phyloP scores from a whole-genome alignment of 2,797 vertebrate genomes.

The Chloroceryle amazona region DNA sequence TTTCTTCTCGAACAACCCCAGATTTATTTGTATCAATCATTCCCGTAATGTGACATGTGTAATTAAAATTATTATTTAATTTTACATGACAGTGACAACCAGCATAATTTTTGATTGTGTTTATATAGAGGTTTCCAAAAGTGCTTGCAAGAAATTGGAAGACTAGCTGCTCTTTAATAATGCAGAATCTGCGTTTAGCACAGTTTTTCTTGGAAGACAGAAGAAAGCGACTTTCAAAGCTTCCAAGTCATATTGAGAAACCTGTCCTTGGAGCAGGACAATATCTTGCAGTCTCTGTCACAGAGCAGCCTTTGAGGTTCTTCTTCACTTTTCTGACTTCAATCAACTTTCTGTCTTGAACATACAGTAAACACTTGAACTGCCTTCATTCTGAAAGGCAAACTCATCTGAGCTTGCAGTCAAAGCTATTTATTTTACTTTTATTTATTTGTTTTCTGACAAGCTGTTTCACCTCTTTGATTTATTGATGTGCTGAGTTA shows the following conservation, averaged over 20 bases:
- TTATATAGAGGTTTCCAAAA: constrained; percentile 9
- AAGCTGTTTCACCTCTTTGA: background rate
- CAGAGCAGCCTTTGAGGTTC: background rate
- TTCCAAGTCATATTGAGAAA: background rate
- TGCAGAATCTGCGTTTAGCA: background rate
- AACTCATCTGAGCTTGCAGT: background rate
- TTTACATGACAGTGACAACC: background rate
- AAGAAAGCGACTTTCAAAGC: background rate
- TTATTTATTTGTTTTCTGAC: background rate
- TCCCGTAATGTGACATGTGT: constrained; percentile 46
- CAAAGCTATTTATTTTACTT: background rate
- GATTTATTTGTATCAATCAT: constrained; percentile 73
- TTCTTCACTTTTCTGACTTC: background rate
- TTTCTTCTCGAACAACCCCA: constrained; percentile 28
- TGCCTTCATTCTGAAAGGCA: background rate
- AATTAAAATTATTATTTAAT: constrained; percentile 30
- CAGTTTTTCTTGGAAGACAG: background rate
- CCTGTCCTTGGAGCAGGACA: background rate
- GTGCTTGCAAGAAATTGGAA: background rate
- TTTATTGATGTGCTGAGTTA: background rate
- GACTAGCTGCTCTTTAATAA: background rate
- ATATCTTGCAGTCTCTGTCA: background rate
- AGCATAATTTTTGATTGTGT: background rate
- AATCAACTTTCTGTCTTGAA: constrained; percentile 8
- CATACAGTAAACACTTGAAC: background rate